Conservation (phyloP, 2,113 vertebrate genomes). For the Rostratula benghalensis region DNA sequence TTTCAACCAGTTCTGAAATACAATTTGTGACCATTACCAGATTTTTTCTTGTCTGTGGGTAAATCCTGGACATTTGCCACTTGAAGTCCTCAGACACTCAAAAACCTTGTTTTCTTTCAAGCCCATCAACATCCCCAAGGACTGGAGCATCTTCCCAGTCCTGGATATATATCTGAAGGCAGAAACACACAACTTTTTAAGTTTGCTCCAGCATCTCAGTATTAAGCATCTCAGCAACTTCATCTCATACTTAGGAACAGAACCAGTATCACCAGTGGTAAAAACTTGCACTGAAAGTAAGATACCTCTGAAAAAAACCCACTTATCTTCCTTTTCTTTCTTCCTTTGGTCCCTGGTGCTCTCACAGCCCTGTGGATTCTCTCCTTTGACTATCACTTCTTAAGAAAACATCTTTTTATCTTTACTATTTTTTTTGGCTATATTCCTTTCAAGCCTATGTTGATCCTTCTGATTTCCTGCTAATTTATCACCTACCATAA, state of each 20-base stretch:
- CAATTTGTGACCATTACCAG: not conserved
- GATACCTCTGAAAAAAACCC: not conserved
- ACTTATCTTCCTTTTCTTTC: not conserved
- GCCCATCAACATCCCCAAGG: not conserved
- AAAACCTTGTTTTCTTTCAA: not conserved
- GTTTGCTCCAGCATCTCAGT: not conserved
- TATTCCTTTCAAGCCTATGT: slow-evolving; percentile 17
- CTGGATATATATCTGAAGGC: not conserved
- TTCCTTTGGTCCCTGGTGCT: not conserved
- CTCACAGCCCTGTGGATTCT: not conserved
- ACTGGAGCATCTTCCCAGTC: not conserved
- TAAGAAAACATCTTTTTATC: not conserved
- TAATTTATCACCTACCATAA: slow-evolving; percentile 57
- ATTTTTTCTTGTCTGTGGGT: not conserved
- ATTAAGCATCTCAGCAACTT: not conserved
- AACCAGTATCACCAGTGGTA: not conserved
- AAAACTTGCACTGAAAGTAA: not conserved
- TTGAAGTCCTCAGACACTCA: not conserved
- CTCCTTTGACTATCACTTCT: not conserved
- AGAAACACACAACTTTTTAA: not conserved
- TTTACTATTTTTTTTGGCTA: not conserved
- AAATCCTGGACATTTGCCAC: not conserved
- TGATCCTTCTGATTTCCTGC: slow-evolving; percentile 54
- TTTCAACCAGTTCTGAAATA: not conserved
- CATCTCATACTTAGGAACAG: not conserved